phyloP scores from a whole-genome alignment of 1,140 invertebrate genomes.

The Solenopsis fugax region DNA sequence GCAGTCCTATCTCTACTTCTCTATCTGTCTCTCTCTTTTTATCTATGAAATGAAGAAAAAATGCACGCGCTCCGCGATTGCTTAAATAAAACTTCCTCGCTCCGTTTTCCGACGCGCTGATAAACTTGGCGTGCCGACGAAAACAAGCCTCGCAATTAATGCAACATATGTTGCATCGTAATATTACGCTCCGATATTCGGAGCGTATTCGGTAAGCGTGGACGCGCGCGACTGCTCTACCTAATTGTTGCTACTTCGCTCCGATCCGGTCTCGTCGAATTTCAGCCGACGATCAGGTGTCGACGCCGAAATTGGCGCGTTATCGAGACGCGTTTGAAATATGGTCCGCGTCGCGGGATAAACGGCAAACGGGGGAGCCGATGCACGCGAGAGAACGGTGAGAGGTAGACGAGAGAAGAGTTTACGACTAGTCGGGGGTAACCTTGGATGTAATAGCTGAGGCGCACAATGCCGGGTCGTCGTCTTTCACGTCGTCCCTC shows the following conservation, averaged over 20 bases:
- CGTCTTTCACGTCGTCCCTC: slow-evolving; percentile 58
- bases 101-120: slow-evolving; percentile 15
- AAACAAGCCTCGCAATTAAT: neutral
- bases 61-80: neutral
- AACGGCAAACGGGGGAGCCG: neutral
- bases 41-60: neutral
- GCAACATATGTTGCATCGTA: no score
- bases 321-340: slow-evolving; percentile 64
- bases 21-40: neutral
- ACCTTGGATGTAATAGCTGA: slow-evolving; percentile 80
- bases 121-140: slow-evolving; percentile 9
- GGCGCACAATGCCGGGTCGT: slow-evolving; percentile 76
- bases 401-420: slow-evolving; percentile 16
- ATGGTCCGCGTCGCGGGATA: slow-evolving; percentile 16
- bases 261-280: no score
- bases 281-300: neutral
- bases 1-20: neutral
- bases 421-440: slow-evolving; percentile 65
- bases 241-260: no score
- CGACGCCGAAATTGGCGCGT: neutral
- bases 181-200: neutral
- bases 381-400: neutral
- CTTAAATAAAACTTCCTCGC: slow-evolving; percentile 12
- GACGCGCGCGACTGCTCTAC: no score
- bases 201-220: neutral